Evolutionary conservation across 2,113 vertebrate species (phyloP), one percentile per base, ranked within the genome.

Genomic region (Lethenteron camtschaticum): DNA sequence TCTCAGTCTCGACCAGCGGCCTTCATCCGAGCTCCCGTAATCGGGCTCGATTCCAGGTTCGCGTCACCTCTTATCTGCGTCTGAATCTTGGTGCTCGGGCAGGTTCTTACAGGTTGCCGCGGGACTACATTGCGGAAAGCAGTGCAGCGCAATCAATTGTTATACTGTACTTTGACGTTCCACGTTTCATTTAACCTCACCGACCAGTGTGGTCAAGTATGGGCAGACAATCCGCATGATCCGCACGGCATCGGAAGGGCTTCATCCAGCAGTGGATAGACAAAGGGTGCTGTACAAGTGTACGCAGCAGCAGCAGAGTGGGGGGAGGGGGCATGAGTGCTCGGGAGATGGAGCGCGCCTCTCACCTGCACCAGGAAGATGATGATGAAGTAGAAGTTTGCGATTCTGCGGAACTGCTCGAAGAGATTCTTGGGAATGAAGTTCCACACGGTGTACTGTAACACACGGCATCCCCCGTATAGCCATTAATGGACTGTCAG

Each of bases 351-450:
- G 41, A 41, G 41, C 70, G 56, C 57, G 71, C 11, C 16, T 70
- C 86, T 87, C 82, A 96, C 92, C 89, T 97, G 92, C 69, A 97
- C 88, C 12, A 99, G 83, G 76, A 99, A 99, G 80, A 99, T 96
- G 78, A 99, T 95, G 72, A 99, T 91, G 80, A 99, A 99, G 81
- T 99, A 99, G 81, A 99, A 99, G 81, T 96, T 99, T 75, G 94
- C 94, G 75, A 99, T 96, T 85, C 94, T 88, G 84, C 94, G 83
- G 73, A 99, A 99, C 80, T 99, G 94, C 75, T 96, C 94, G 75
- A 99, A 99, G 58, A 99, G 81, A 78, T 99, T 99, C 85, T 99
- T 99, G 73, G 94, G 94, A 77, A 99, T 85, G 78, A 99, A 99
- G 81, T 99, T 99, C 91, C 91, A 99, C 75, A 96, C 80, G 9